Evolutionary conservation across 2,888 invertebrate genomes (phyloP), one percentile per base, ranked within the genome.

Genomic region (Trissoscelio sp.): DNA sequence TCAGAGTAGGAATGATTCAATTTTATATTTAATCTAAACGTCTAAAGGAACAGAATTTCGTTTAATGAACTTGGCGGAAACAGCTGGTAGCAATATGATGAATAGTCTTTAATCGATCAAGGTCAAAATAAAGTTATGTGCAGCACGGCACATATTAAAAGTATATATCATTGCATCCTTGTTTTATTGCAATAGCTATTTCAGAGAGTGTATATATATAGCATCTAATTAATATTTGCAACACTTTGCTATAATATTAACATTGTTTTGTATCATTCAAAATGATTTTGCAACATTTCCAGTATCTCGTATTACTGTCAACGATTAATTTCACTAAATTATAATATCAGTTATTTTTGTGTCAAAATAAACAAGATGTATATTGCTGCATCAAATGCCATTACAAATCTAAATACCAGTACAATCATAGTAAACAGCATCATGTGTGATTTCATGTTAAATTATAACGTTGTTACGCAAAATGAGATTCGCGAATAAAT

Each of bases 51-150:
- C 64, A 34, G 53, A 79, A 79, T 67, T 69, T 58, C 60, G 67
- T 79, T 73, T 60, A 79, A 72, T 73, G 79, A 79, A 79, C 79
- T 79, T 72, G 39, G 66, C 53, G 58, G 51, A 66, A 67, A 58
- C 79, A 79, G 79, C 66, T 79, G 72, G 37, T 66, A 28, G 60
- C 12, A 22, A 44, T 62, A 69, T 77, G 77, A 77, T 77, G 77
- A 69, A 77, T 77, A 69, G 62, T 62, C 11, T 53, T 60, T 69
- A 69, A 77, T 77, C 69, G 62, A 69, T 75, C 74, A 75, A 66
- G 66, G 74, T 75, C 58, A 75, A 39, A 58, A 75, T 44, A 66
- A 75, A 64, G 39, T 75, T 64, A 74, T 53, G 48, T 57, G 74
- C 57, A 64, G 60, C 11, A 24, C 3, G 51, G 14, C 12, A 60